Base-by-base conservation (phyloP, 1,140 invertebrate species). In the Stegodyphus dumicola region DNA sequence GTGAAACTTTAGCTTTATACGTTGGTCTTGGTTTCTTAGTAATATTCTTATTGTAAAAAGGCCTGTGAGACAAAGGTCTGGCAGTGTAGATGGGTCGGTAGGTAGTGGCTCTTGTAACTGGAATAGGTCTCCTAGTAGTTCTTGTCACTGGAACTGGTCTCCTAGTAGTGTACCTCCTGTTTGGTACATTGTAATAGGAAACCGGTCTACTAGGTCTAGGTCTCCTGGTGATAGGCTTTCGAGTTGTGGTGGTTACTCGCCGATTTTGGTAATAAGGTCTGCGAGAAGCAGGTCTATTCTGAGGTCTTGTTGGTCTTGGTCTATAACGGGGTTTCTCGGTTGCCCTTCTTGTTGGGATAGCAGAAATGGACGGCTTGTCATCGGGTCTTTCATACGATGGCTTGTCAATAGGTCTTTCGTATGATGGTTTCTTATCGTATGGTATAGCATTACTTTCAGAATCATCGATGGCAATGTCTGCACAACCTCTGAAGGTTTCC, bases 401-500 rank as follows among this genome's bases (percentile, higher is more conserved):
- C 33, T 33, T 33, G 33, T 33, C 33, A 33, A 33, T 33, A 33
- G 33, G 33, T 33, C 33, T 33, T 11, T 60, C 15, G 56, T 60
- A 60, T 11, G 56, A 60, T 11, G n/a, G 53, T 33, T 33, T 33
- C 33, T 33, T 7, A n/a, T 80, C 66, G 17, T 64, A 52, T 4
- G 67, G 54, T 9, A 86, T 86, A 71, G 74, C 85, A 17, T 86
- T 80, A 2, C 60, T 75, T 48, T 84, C 83, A 7, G 52, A 74
- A 33, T 85, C 74, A 13, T 64, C 87, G 71, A 88, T 86, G 2
- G 86, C 66, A n/a, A 88, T 69, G 33, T 88, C 88, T 6, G 88
- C 80, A 48, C 88, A 88, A 10, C 88, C 88, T 33, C 87, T 65
- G 53, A 88, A 88, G 3, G 77, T 86, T 67, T 88, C 88, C 79